Base-by-base conservation (phyloP, 1,140 invertebrate genomes). In the Lepidurus packardi region DNA sequence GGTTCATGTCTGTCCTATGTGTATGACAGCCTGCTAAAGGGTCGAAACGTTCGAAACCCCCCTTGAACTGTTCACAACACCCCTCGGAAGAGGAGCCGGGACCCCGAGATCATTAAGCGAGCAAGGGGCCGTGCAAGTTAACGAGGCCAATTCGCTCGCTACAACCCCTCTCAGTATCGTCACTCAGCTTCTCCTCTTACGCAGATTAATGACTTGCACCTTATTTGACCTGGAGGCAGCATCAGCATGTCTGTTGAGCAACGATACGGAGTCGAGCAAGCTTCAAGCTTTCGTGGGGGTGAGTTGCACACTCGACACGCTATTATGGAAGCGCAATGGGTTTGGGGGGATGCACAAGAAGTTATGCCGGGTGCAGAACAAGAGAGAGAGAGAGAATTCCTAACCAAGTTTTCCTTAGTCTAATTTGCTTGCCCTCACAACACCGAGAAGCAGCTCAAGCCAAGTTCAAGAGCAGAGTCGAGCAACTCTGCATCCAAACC, bases 151-250 rank as follows among this genome's bases (percentile, higher is more conserved):
- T 65, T 65, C 53, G 21, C 53, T 65, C 53, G 53, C 53, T 65
- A 65, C 53, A 65, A 65, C 53, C 53, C 53, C 53, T 65, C 53
- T 21, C 53, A 65, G 53, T 65, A 21, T 21, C 53, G 53, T 65
- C 53, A 65, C 53, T 65, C 53, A 65, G 53, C 53, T 65, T 65
- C 53, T 65, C 53, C 53, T 65, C 53, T 65, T 65, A 65, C 53
- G 53, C 53, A 65, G 53, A 65, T 65, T 65, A 65, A 65, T 65
- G 53, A 65, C 53, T 65, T 65, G 53, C 53, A 65, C 53, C 8
- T 65, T 65, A 65, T 65, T 65, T 65, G 53, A 21, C 53, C 53
- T 21, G 16, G 21, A 65, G 53, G 53, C 53, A 65, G 53, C 53
- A 65, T 65, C 53, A 65, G 53, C 53, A 65, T 65, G 53, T 65